These are phyloP conservation scores for Dreissena polymorpha DNA, from an alignment of 1,140 invertebrate genomes.

Conservation along the genomic window DNA sequence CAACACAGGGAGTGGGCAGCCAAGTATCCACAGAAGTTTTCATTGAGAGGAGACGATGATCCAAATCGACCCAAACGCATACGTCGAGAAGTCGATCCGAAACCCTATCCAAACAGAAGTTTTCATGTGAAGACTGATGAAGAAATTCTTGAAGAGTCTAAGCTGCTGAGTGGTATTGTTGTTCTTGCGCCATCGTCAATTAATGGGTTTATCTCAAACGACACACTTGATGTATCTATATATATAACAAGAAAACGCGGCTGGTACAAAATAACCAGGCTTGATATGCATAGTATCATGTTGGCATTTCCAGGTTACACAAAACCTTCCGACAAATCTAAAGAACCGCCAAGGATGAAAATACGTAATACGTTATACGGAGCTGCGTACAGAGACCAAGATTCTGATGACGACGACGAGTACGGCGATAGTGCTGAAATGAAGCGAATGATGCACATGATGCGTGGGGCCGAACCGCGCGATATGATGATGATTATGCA, in stretches of 20 bases:
- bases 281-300: background rate
- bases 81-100: background rate
- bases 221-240: background rate
- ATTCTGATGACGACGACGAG: background rate
- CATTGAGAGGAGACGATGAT: background rate
- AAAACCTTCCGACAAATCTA: background rate
- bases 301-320: background rate
- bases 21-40: background rate
- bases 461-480: background rate
- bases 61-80: constrained; percentile 24
- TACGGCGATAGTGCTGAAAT: background rate
- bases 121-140: background rate
- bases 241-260: constrained; percentile 12
- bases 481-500: constrained; percentile 41
- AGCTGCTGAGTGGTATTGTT: constrained; percentile 5
- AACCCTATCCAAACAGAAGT: background rate
- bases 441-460: background rate
- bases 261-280: constrained; percentile 23
- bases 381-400: background rate
- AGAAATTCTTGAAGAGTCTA: background rate
- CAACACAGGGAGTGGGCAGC: background rate
- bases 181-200: constrained; percentile 23
- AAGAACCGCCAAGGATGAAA: background rate
- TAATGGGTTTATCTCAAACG: constrained; percentile 7
- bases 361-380: background rate